Evolutionary conservation across 2,113 vertebrate genomes (phyloP), one percentile per base, ranked within the genome.

Genomic region (Camelus bactrianus): DNA sequence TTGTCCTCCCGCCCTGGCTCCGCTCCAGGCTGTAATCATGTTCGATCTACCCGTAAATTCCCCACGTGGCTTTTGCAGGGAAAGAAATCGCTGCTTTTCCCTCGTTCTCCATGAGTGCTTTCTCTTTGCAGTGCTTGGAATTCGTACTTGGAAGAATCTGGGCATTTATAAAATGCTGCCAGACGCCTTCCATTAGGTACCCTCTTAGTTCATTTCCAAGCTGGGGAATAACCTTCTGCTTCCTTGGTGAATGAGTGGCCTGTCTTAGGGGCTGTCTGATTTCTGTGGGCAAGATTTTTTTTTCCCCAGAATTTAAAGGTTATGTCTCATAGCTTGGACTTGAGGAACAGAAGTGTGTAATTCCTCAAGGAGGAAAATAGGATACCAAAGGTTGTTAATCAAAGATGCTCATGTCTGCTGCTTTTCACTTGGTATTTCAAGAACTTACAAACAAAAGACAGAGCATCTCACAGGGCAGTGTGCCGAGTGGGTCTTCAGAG

Each of bases 301-400:
- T 65, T 84, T 12, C 46, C n/a, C 92, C 56, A 89, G 77, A 89
- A 82, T 64, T 80, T 96, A 67, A 81, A 89, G 58, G 14, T 35
- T 72, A 8, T 85, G 6, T 93, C 60, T 76, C 92, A 32, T 89
- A n/a, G 3, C 56, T 54, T 94, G 17, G 10, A 52, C 26, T 48
- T 90, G 70, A 92, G 79, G 80, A 75, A 86, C 65, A 58, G 22
- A 89, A 83, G 56, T 89, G 24, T 46, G 6, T 72, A 26, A 42
- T 67, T 72, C 42, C 46, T 48, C 19, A n/a, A 69, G 73, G 56
- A 67, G 52, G 48, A 82, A 72, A 38, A 75, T 32, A 28, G 65
- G 19, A 30, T 81, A 70, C 5, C 42, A 64, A 56, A 73, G 8
- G 38, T 12, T 48, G 15, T 75, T 92, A 76, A 50, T 75, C 8